Base-by-base conservation (phyloP, 2,113 vertebrate genomes). In the Pyrgilauda ruficollis region DNA sequence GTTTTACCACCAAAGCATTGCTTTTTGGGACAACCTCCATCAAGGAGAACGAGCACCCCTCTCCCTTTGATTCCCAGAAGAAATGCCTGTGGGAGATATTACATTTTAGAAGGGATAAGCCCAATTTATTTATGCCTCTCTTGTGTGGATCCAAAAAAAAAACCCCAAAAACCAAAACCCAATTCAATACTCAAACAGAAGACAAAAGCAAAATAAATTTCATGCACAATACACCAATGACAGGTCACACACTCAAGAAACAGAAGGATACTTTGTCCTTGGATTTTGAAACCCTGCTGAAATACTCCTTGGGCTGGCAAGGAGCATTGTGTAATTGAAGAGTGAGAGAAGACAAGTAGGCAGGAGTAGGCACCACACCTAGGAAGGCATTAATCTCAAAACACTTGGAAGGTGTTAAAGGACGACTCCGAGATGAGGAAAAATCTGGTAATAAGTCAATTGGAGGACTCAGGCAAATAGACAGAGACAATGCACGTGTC, bases 141-240 rank as follows among this genome's bases (percentile, higher is more conserved):
- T 90, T 67, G 33, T 72, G 86, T 84, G 55, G 56, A 67, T 77
- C 20, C 43, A 63, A 84, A 87, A 84, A 88, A 56, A 30, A 46
- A 84, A 9, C 39, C 39, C 41, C 33, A 20, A 55, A n/a, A 24
- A 7, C 5, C 24, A 37, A 4, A 2, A 8, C 58, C 35, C 59
- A 59, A 80, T 88, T 93, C 83, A 93, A 78, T 89, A 78, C 33
- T 59, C 68, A 41, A 90, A 43, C 35, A 84, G 62, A 89, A 31
- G 80, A 95, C 64, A 96, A 96, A 90, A 81, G 86, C 18, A 44
- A 77, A 87, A 96, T 81, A 93, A 97, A 94, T 96, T 78, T 90
- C 13, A 27, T 11, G 13, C 33, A 93, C 79, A 92, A 92, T 81
- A 77, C 0, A 0, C 27, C 77, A 92, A 31, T 94, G 93, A 94